phyloP scores from a whole-genome alignment of 2,888 invertebrate species.

The Tupiocoris notatus region DNA sequence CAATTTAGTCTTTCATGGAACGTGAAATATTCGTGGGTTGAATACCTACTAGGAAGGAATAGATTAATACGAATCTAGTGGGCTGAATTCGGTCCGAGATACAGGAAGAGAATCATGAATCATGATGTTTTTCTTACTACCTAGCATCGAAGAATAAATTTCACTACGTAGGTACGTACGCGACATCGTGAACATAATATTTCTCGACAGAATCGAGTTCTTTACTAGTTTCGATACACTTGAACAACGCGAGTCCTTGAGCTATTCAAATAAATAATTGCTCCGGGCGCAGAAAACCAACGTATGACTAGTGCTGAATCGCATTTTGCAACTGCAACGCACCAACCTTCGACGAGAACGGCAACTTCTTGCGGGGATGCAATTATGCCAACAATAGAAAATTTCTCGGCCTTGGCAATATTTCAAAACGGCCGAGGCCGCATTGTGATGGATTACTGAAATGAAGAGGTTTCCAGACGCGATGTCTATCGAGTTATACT shows the following conservation, averaged over 20 bases:
- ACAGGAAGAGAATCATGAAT: not conserved
- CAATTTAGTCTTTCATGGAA: too few relatives aligned
- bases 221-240: not conserved
- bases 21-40: too few relatives aligned
- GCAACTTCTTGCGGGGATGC: too few relatives aligned
- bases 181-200: too few relatives aligned
- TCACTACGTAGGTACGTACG: too few relatives aligned
- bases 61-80: not conserved
- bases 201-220: not conserved
- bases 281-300: slow-evolving; percentile 12
- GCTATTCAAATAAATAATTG: not conserved
- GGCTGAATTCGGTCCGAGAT: not conserved
- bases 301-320: slow-evolving; percentile 2
- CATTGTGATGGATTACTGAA: not conserved
- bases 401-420: slow-evolving; percentile 10
- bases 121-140: not conserved
- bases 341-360: not conserved
- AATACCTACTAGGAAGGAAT: too few relatives aligned
- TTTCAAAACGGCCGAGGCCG: not conserved
- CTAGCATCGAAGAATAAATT: too few relatives aligned
- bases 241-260: not conserved
- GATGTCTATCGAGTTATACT: not conserved
- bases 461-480: not conserved
- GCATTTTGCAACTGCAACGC: slow-evolving; percentile 1
- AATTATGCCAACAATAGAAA: slow-evolving; percentile 25